Evolutionary conservation across 2,113 vertebrate species (phyloP).

Genomic region (Pseudopodoces humilis): DNA sequence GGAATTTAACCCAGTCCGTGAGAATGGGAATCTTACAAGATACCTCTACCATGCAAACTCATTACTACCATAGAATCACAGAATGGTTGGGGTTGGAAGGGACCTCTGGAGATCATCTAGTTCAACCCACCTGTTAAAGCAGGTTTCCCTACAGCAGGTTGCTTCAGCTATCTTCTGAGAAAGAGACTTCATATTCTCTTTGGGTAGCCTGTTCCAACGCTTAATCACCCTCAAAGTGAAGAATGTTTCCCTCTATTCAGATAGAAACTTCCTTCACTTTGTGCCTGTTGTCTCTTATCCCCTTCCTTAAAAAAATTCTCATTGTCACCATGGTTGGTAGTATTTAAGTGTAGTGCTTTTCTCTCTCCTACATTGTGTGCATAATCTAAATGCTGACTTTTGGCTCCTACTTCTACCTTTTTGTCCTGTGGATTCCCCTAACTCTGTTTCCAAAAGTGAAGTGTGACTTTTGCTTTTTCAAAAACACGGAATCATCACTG

Average conservation of each 20-base stretch:
- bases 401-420: neutral
- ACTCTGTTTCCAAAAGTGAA: neutral
- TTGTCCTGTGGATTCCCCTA: neutral
- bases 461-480: neutral
- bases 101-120: neutral
- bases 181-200: neutral
- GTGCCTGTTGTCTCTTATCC: neutral
- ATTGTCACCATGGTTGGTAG: neutral
- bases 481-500: neutral
- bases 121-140: neutral
- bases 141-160: neutral
- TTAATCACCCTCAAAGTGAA: neutral
- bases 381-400: neutral
- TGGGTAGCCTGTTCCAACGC: neutral
- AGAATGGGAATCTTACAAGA: constrained; percentile 99
- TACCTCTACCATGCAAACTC: constrained; percentile 84
- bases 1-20: constrained; percentile 85
- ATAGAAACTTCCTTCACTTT: neutral
- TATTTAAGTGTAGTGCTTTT: neutral
- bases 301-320: neutral
- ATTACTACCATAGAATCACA: neutral
- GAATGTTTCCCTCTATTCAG: neutral
- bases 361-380: neutral
- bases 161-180: neutral
- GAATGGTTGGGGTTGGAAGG: neutral